Percentiles rank a stretch among this genome's conserved stretches.
phyloP scores from a whole-genome alignment of 2,888 invertebrate genomes.

The Ectemnius lituratus region DNA sequence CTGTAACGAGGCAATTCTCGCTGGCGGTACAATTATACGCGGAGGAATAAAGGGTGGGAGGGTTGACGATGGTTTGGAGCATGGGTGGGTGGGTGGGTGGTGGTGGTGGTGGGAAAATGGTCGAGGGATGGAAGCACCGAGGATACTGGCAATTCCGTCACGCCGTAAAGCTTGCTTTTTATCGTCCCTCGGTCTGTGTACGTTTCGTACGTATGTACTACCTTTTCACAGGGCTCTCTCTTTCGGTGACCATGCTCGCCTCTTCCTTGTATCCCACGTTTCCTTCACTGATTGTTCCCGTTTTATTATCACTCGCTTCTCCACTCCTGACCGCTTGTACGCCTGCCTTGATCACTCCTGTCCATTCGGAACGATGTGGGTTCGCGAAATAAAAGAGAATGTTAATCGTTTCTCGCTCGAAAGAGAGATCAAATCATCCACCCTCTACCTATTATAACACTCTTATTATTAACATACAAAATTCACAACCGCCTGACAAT shows the following conservation, averaged over 20 bases:
- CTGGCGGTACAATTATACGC: slow-evolving; percentile 65
- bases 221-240: background rate
- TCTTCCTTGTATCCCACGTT: slow-evolving; percentile 60
- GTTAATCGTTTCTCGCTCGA: slow-evolving; percentile 41
- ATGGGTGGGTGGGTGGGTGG: slow-evolving; percentile 56
- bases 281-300: slow-evolving; percentile 66
- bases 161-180: slow-evolving; percentile 74
- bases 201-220: background rate
- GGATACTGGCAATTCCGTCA: slow-evolving; percentile 73
- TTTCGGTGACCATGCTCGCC: slow-evolving; percentile 19
- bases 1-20: slow-evolving; percentile 61
- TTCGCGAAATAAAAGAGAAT: slow-evolving; percentile 32
- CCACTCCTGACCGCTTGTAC: too few species aligned
- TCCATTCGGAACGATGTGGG: too few species aligned
- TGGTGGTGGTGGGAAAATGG: too few species aligned
- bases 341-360: too few species aligned
- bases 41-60: slow-evolving; percentile 55
- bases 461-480: too few species aligned
- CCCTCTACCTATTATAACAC: too few species aligned
- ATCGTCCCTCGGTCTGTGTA: slow-evolving; percentile 58
- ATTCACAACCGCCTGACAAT: too few species aligned
- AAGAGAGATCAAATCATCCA: too few species aligned
- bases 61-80: slow-evolving; percentile 28
- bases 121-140: background rate
- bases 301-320: slow-evolving; percentile 73